Evolutionary conservation across 2,888 invertebrate species (phyloP), one percentile per base, ranked within the genome.

Genomic region (Anticlea derivata): DNA sequence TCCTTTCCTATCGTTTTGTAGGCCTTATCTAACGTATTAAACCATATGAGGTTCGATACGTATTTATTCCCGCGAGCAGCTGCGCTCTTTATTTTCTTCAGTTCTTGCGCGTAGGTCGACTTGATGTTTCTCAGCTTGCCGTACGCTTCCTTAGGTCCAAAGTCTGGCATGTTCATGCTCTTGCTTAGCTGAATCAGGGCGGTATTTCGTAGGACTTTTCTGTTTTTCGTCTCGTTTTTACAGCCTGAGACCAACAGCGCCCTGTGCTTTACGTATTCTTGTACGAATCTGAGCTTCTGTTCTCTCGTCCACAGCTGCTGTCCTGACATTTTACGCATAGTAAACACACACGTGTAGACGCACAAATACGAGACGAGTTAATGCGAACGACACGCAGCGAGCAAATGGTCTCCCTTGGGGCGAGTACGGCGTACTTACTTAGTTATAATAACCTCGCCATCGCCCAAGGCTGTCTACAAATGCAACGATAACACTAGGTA

Each of bases 61-160:
- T 26, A 47, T 12, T n/a, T 33, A 1, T 5, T n/a, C 1, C 30
- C 38, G 33, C 20, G 22, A 5, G 29, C 40, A 2, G 22, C 13
- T 3, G 41, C 41, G 5, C 4, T 29, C 7, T 22, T 45, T 8
- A 47, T 31, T 27, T 39, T 47, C 33, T 39, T 47, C 11, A 39
- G 8, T 11, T 47, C 47, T 10, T 47, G 39, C 3, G 26, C 10
- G 8, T 39, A 47, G 7, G 47, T 39, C 6, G 47, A 39, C 22
- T 20, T 47, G 2, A 47, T n/a, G 10, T 39, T 47, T 22, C 39
- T 39, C 3, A 47, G 6, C 11, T 39, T 47, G 0, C 10, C 3
- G 11, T 47, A 47, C 1, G 20, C 47, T 39, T 39, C 47, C 1
- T 7, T 33, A 1, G 47, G 47, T 6, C 47, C 47, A 33, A 47